Evolutionary conservation across 2,113 vertebrate genomes (phyloP).

Genomic region (Microcebus murinus): DNA sequence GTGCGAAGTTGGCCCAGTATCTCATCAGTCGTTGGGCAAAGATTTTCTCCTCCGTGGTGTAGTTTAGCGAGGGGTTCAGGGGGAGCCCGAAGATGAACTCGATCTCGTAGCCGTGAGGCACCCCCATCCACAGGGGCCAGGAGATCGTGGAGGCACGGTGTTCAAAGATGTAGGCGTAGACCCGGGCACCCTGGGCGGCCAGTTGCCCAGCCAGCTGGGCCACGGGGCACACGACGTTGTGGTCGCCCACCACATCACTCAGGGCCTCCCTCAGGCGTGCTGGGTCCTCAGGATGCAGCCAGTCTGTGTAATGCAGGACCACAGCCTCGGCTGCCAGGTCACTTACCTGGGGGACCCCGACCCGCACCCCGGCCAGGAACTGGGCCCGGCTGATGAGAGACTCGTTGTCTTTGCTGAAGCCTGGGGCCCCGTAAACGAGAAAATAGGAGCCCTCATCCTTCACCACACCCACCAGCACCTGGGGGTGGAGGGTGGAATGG

Average conservation of each 20-base stretch:
- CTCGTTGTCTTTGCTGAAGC: conserved; percentile 96
- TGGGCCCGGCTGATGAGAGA: conserved; percentile 93
- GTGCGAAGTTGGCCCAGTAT: conserved; percentile 96
- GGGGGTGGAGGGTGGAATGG: conserved; percentile 79
- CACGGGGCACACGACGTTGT: conserved; percentile 94
- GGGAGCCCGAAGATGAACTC: conserved; percentile 96
- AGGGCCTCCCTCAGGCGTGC: conserved; percentile 92
- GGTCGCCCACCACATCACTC: conserved; percentile 95
- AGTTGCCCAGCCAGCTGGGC: conserved; percentile 89
- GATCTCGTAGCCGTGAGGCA: conserved; percentile 96
- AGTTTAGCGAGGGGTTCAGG: conserved; percentile 91
- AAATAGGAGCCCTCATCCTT: conserved; percentile 95
- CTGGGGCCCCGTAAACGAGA: conserved; percentile 93
- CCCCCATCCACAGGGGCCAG: conserved; percentile 97
- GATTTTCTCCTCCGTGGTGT: conserved; percentile 90
- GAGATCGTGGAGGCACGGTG: conserved; percentile 93
- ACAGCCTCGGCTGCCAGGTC: conserved; percentile 94
- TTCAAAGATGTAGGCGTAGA: conserved; percentile 93
- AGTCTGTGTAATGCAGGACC: conserved; percentile 95
- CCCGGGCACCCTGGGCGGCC: conserved; percentile 84
- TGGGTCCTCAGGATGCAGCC: conserved; percentile 92
- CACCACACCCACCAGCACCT: conserved; percentile 93
- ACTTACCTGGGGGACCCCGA: conserved; percentile 93
- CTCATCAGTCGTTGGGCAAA: conserved; percentile 93
- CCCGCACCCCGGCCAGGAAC: conserved; percentile 91